Percentiles rank a stretch among this genome's conserved stretches.
Conservation (phyloP, 2,797 vertebrate genomes). For the Rhyacichthys aspro region DNA sequence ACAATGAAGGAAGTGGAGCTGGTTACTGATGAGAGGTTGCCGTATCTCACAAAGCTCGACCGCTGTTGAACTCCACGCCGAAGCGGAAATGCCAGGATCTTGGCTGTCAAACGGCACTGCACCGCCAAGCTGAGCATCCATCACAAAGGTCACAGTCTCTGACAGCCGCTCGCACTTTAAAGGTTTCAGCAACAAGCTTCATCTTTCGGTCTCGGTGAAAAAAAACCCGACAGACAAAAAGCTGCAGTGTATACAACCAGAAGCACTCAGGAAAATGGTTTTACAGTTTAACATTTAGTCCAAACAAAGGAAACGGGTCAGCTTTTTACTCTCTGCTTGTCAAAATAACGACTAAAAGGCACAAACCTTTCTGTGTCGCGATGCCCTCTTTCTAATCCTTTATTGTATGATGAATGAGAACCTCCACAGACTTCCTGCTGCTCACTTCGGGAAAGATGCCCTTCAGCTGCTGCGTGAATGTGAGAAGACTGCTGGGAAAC, state of each 20-base stretch:
- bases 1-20: background rate
- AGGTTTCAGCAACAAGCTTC: constrained; percentile 36
- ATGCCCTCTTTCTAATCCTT: too few relatives aligned
- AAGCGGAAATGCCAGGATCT: constrained; percentile 39
- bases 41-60: constrained; percentile 6
- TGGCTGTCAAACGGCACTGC: constrained; percentile 16
- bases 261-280: constrained; percentile 16
- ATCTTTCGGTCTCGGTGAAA: background rate
- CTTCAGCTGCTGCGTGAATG: too few relatives aligned
- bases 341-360: too few relatives aligned
- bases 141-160: constrained; percentile 55
- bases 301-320: too few relatives aligned
- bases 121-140: constrained; percentile 34
- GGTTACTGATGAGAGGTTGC: background rate
- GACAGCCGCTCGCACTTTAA: constrained; percentile 35
- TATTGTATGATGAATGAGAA: too few relatives aligned
- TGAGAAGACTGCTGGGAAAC: too few relatives aligned
- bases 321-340: too few relatives aligned
- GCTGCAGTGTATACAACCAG: background rate
- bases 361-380: too few relatives aligned
- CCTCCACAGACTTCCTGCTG: too few relatives aligned
- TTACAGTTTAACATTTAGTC: background rate
- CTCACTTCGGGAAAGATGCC: too few relatives aligned
- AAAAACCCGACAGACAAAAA: constrained; percentile 18
- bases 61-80: constrained; percentile 12